phyloP scores from a whole-genome alignment of 2,113 vertebrate species.

The Seriola aureovittata region DNA sequence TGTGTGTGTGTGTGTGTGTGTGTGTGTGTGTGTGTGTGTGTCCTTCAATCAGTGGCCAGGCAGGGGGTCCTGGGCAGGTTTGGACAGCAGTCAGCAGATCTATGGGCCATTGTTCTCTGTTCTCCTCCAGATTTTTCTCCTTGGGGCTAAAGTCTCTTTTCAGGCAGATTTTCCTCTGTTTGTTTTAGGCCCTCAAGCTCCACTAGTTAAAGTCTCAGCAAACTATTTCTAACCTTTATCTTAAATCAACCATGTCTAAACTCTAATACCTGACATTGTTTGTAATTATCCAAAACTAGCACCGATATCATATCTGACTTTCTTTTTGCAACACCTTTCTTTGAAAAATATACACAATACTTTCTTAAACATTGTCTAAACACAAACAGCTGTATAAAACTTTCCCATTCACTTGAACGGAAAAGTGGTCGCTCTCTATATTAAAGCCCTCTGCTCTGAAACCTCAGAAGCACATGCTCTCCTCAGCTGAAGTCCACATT shows the following conservation, averaged over 20 bases:
- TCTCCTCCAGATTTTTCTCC: background rate
- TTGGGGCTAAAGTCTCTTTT: background rate
- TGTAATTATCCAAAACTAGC: too few relatives aligned
- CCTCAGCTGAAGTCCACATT: too few relatives aligned
- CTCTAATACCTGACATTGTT: too few relatives aligned
- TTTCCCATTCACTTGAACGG: too few relatives aligned
- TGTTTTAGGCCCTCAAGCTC: background rate
- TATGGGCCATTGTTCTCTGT: background rate
- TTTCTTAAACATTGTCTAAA: too few relatives aligned
- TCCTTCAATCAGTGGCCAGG: background rate
- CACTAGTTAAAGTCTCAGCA: background rate
- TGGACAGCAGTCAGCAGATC: constrained; percentile 14
- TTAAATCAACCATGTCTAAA: background rate
- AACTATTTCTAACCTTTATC: background rate
- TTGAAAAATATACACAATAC: too few relatives aligned
- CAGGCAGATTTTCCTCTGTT: background rate
- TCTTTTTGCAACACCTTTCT: too few relatives aligned
- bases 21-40: background rate
- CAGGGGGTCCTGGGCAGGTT: constrained; percentile 12
- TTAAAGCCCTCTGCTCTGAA: too few relatives aligned
- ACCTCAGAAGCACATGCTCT: too few relatives aligned
- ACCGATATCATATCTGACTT: too few relatives aligned
- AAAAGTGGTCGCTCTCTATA: too few relatives aligned
- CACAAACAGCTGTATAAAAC: too few relatives aligned
- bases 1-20: background rate